Evolutionary conservation across 2,797 vertebrate species (phyloP).

Genomic region (Taeniopygia guttata): DNA sequence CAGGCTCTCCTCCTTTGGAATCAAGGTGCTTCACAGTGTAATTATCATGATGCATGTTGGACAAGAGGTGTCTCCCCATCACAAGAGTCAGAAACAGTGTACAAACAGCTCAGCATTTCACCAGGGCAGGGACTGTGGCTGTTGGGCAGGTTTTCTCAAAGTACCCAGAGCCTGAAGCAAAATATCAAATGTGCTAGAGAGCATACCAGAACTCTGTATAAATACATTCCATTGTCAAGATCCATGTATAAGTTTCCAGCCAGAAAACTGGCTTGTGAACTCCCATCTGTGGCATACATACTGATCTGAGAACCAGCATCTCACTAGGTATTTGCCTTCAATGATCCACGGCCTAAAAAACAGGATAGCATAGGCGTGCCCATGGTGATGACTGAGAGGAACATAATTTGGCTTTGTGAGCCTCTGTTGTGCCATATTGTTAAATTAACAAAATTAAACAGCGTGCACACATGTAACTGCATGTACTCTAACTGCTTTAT

Average conservation of each 20-base stretch:
- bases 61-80: neutral
- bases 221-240: constrained; percentile 61
- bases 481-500: neutral
- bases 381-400: neutral
- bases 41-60: neutral
- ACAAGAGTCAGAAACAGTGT: neutral
- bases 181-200: constrained; percentile 10
- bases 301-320: constrained; percentile 17
- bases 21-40: neutral
- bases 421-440: neutral
- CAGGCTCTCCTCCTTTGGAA: neutral
- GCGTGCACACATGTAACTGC: neutral
- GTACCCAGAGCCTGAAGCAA: constrained; percentile 37
- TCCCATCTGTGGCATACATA: constrained; percentile 23
- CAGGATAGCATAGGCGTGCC: neutral
- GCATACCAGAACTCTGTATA: constrained; percentile 55
- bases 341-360: neutral
- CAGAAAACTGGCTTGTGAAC: constrained; percentile 39
- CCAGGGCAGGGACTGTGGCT: neutral
- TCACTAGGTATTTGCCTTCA: neutral
- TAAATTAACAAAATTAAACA: constrained; percentile 21
- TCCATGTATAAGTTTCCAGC: constrained; percentile 41
- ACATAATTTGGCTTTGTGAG: neutral
- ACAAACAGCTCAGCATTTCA: neutral
- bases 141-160: neutral